A percentile compares a stretch with the other conserved stretches of the same genome.
phyloP scores from a whole-genome alignment of 2,797 vertebrate species.

The Cuculus canorus region DNA sequence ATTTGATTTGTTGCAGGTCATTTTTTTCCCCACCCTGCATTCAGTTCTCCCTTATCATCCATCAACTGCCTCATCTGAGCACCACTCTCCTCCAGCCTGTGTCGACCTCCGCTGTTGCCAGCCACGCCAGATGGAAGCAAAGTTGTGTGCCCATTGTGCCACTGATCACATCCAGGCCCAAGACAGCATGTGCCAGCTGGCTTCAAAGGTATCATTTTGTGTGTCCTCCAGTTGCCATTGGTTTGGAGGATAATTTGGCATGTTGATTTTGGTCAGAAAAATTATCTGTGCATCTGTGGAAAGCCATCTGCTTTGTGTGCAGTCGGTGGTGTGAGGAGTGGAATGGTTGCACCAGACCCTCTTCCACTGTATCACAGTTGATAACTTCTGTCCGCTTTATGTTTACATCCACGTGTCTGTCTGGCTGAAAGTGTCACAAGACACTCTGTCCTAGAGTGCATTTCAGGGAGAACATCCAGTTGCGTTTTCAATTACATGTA shows the following conservation, averaged over 20 bases:
- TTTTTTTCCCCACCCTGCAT: neutral
- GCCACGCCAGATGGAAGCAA: slow-evolving; percentile 46
- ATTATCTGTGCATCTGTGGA: slow-evolving; percentile 7
- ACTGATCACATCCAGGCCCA: neutral
- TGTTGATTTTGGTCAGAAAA: slow-evolving; percentile 48
- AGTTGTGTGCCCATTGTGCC: slow-evolving; percentile 22
- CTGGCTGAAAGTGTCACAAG: neutral
- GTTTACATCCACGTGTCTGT: neutral
- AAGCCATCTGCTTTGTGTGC: slow-evolving; percentile 14
- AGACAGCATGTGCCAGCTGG: slow-evolving; percentile 13
- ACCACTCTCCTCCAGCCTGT: neutral
- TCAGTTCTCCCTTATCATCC: slow-evolving; percentile 26
- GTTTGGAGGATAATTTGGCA: slow-evolving; percentile 38
- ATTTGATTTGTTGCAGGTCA: slow-evolving; percentile 44
- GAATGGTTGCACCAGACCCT: neutral
- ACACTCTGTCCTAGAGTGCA: neutral
- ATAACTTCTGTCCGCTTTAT: neutral
- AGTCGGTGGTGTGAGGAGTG: neutral
- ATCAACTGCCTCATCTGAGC: neutral
- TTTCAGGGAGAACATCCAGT: neutral
- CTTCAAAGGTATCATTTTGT: neutral
- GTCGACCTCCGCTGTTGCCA: neutral
- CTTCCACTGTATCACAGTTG: neutral
- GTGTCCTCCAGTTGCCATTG: slow-evolving; percentile 49
- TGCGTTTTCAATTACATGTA: neutral